Percentiles rank a stretch among this genome's conserved stretches.
These are phyloP conservation scores for Phaethon lepturus DNA, from an alignment of 2,113 vertebrate species.

Conservation along the genomic window DNA sequence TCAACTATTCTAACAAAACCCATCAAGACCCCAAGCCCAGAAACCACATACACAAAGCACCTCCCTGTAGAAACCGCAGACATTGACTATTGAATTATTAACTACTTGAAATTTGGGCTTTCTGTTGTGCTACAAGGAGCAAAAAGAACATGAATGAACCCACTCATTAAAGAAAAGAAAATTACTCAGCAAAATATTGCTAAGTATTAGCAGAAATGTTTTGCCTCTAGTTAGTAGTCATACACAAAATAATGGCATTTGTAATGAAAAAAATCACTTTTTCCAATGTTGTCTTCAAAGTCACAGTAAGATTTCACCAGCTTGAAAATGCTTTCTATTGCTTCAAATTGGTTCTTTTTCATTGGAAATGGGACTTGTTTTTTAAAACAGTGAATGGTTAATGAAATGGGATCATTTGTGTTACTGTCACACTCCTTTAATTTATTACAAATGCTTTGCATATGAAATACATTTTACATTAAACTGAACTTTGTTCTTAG, in stretches of 20 bases:
- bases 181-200: neutral
- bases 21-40: neutral
- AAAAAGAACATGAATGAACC: neutral
- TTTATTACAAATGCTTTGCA: neutral
- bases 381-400: neutral
- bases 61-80: neutral
- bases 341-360: neutral
- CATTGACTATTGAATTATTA: neutral
- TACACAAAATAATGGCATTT: neutral
- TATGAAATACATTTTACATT: neutral
- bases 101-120: neutral
- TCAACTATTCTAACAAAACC: neutral
- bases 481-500: neutral
- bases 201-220: neutral
- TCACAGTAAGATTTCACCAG: neutral
- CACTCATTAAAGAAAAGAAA: neutral
- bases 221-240: neutral
- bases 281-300: neutral
- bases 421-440: neutral
- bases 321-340: neutral
- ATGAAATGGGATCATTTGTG: neutral
- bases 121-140: neutral
- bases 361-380: neutral
- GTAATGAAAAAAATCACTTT: neutral
- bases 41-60: neutral